Percentiles rank a stretch among this genome's conserved stretches.
Evolutionary conservation across 2,113 vertebrate species (phyloP).

Genomic region (Sphaerodactylus townsendi): DNA sequence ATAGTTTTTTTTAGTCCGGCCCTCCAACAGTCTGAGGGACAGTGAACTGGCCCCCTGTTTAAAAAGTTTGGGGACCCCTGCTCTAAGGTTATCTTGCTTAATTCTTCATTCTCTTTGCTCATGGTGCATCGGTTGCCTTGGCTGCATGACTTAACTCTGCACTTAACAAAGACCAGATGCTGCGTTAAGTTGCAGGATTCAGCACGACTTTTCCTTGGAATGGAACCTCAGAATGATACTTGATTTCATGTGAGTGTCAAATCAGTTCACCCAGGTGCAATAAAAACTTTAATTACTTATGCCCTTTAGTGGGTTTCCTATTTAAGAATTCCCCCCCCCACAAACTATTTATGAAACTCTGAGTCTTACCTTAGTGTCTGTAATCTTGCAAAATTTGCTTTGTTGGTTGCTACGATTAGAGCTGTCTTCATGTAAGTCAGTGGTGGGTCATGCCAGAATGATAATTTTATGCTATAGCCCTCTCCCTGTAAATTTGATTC

Average conservation of each 20-base stretch:
- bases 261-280: background rate
- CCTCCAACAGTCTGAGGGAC: no score
- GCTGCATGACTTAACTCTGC: background rate
- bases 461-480: no score
- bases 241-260: no score
- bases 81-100: background rate
- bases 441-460: no score
- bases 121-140: background rate
- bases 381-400: background rate
- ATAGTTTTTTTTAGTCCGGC: no score
- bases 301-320: background rate
- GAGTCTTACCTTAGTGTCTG: background rate
- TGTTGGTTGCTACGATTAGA: background rate
- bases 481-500: background rate
- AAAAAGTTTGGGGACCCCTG: no score
- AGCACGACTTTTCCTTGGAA: background rate
- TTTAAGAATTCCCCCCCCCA: no score
- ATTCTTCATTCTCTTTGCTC: background rate
- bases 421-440: no score
- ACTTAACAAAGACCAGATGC: background rate
- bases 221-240: background rate
- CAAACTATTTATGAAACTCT: background rate
- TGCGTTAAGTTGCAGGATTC: background rate
- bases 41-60: no score
- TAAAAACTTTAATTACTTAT: background rate